Percentiles rank a stretch among this genome's conserved stretches.
These are phyloP conservation scores for Caenorhabditis tropicalis DNA, from an alignment of 1,140 invertebrate genomes.

Conservation along the genomic window DNA sequence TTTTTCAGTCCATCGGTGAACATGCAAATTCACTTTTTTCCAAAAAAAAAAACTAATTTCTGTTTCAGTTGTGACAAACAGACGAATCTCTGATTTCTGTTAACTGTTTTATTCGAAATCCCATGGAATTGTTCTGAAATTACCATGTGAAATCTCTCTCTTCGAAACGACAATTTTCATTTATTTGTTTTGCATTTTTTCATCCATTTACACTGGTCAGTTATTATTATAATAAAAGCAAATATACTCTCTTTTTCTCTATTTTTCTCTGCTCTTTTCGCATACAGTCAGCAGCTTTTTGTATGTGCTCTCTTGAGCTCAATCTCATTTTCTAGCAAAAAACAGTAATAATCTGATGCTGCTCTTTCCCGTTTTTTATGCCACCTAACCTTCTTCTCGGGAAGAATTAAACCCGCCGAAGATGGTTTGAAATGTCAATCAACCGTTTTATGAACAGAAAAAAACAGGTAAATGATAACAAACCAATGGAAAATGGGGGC, in stretches of 20 bases:
- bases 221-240: conserved; percentile 19
- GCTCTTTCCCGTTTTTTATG: neutral
- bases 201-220: neutral
- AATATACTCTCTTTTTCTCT: neutral
- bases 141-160: too few species aligned
- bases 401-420: too few species aligned
- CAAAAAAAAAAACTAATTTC: too few species aligned
- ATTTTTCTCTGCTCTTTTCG: neutral
- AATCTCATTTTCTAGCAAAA: neutral
- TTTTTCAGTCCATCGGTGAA: neutral
- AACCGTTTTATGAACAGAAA: neutral
- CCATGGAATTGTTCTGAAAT: too few species aligned
- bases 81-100: too few species aligned
- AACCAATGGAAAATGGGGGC: neutral
- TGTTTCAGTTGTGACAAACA: too few species aligned
- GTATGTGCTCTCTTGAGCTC: neutral
- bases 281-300: neutral
- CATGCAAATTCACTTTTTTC: neutral
- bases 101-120: too few species aligned
- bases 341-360: neutral
- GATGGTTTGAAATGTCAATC: neutral
- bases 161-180: neutral
- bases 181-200: neutral
- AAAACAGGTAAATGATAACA: neutral
- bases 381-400: too few species aligned